These are phyloP conservation scores for Lepidostoma basale DNA, from an alignment of 1,140 invertebrate genomes.

Conservation along the genomic window DNA sequence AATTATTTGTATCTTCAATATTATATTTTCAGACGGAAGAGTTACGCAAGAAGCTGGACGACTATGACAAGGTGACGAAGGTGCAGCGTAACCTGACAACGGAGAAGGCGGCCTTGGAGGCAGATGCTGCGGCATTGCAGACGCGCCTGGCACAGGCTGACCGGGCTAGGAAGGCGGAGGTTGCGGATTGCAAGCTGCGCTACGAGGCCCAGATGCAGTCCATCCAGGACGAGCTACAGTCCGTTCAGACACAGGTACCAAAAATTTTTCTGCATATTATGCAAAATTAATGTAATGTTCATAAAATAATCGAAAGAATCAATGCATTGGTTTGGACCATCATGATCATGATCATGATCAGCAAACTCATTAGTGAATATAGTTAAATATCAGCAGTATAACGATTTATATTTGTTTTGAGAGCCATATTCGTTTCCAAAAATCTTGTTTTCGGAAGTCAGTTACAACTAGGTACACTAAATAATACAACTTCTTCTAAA, in stretches of 20 bases:
- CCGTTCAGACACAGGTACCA: slow-evolving; percentile 77
- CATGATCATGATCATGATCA: too few species aligned
- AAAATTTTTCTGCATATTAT: too few species aligned
- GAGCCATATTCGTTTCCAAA: too few species aligned
- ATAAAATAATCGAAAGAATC: too few species aligned
- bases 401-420: neutral
- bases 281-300: slow-evolving; percentile 5
- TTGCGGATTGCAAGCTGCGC: slow-evolving; percentile 83
- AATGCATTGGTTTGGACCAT: too few species aligned
- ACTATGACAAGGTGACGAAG: slow-evolving; percentile 84
- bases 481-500: too few species aligned
- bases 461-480: too few species aligned
- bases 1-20: neutral
- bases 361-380: too few species aligned
- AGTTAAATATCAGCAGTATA: too few species aligned
- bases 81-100: slow-evolving; percentile 78
- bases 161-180: slow-evolving; percentile 80
- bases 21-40: slow-evolving; percentile 74
- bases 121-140: slow-evolving; percentile 75
- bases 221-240: slow-evolving; percentile 84
- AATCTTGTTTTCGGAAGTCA: too few species aligned
- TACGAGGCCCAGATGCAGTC: slow-evolving; percentile 88
- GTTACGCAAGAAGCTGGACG: slow-evolving; percentile 78
- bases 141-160: slow-evolving; percentile 76
- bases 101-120: slow-evolving; percentile 74